phyloP scores from a whole-genome alignment of 1,140 invertebrate species.

The Drosophila hydei region DNA sequence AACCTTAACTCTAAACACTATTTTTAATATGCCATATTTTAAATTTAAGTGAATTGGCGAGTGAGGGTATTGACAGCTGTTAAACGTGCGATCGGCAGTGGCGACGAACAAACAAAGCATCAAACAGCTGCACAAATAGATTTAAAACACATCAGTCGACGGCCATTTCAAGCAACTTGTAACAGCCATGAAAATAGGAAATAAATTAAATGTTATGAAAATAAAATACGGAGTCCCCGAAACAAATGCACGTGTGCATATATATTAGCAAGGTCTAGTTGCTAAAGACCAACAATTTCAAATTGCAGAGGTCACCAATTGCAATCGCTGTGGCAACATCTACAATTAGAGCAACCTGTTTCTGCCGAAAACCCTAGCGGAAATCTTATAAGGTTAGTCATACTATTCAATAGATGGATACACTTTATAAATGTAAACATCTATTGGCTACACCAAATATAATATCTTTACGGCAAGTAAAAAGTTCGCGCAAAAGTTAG shows the following conservation, averaged over 20 bases:
- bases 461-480: too few relatives aligned
- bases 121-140: conserved; percentile 34
- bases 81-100: not conserved
- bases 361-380: conserved; percentile 1
- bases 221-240: conserved; percentile 4
- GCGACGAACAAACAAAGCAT: not conserved
- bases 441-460: too few relatives aligned
- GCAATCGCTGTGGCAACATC: conserved; percentile 1
- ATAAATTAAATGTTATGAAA: conserved; percentile 18
- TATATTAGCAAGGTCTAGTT: conserved; percentile 27
- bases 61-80: not conserved
- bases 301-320: conserved; percentile 12
- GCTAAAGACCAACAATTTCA: conserved; percentile 20
- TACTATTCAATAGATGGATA: too few relatives aligned
- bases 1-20: too few relatives aligned
- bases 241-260: too few relatives aligned
- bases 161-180: not conserved
- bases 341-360: conserved; percentile 38
- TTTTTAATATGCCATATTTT: too few relatives aligned
- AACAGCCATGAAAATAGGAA: conserved; percentile 12
- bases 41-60: too few relatives aligned
- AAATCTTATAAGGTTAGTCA: too few relatives aligned
- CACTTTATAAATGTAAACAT: too few relatives aligned
- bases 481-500: too few relatives aligned
- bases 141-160: conserved; percentile 6